These are phyloP conservation scores for Drosophila nikananu DNA, from an alignment of 1,140 invertebrate species.

Conservation along the genomic window DNA sequence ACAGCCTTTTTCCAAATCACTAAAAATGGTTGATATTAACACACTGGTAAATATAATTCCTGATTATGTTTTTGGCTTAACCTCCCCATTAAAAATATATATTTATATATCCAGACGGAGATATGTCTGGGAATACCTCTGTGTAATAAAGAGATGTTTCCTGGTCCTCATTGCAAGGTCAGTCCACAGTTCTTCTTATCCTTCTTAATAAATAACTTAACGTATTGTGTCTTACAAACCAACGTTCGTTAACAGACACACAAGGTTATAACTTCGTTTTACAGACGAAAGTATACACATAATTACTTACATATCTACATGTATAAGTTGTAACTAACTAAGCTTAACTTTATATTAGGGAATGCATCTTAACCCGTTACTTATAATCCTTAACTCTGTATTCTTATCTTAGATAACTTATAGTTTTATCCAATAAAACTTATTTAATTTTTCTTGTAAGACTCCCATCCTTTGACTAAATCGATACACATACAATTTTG, in stretches of 20 bases:
- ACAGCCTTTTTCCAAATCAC: background rate
- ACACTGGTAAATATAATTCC: too few relatives aligned
- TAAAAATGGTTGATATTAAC: background rate
- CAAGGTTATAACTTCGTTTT: background rate
- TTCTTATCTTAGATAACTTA: background rate
- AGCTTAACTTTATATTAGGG: background rate
- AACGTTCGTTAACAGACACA: background rate
- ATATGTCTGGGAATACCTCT: background rate
- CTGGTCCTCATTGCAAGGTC: background rate
- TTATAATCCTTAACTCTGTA: background rate
- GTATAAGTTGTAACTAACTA: too few relatives aligned
- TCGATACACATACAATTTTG: constrained; percentile 40
- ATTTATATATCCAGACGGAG: background rate
- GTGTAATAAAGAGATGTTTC: background rate
- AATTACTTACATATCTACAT: background rate
- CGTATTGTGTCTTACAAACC: background rate
- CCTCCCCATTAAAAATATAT: background rate
- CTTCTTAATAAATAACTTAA: background rate
- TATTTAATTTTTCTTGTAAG: constrained; percentile 10
- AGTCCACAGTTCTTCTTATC: background rate
- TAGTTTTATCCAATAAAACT: background rate
- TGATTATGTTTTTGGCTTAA: too few relatives aligned
- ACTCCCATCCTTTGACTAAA: constrained; percentile 3
- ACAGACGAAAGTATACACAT: background rate
- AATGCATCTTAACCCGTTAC: too few relatives aligned